phyloP scores from a whole-genome alignment of 2,113 vertebrate genomes.

The Tichodroma muraria region DNA sequence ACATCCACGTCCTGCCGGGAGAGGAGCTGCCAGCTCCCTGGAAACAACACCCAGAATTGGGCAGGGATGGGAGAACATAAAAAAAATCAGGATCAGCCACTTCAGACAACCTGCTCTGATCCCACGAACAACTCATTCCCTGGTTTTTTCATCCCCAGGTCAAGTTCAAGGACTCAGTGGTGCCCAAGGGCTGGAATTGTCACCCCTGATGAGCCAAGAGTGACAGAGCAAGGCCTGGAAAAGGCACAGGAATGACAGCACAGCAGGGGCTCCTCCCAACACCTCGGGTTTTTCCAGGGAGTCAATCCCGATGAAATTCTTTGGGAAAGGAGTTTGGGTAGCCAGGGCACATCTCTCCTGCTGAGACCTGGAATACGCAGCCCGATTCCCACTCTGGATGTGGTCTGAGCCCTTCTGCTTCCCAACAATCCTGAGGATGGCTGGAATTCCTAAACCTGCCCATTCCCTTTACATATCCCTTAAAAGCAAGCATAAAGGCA shows the following conservation, averaged over 20 bases:
- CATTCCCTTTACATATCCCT: neutral
- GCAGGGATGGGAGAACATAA: fast-evolving
- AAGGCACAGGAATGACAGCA: neutral
- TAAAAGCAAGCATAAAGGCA: neutral
- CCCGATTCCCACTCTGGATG: neutral
- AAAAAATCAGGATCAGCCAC: neutral
- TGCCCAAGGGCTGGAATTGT: neutral
- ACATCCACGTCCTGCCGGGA: neutral
- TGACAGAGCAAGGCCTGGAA: neutral
- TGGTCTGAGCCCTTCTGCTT: neutral
- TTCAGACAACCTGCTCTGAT: neutral
- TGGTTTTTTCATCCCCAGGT: neutral
- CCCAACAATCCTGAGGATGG: fast-evolving
- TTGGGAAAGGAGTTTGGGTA: neutral
- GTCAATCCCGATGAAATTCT: neutral
- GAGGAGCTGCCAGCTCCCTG: neutral
- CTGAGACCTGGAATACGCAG: fast-evolving
- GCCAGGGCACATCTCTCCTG: neutral
- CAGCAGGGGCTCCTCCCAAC: neutral
- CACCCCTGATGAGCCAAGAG: neutral
- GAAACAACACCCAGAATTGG: neutral
- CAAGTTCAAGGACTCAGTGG: neutral
- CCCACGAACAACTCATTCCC: neutral
- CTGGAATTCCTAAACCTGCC: neutral
- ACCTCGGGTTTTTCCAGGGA: neutral